A percentile compares a stretch with the other conserved stretches of the same genome.
These are phyloP conservation scores for Danionella dracula DNA, from an alignment of 2,797 vertebrate genomes.

Conservation along the genomic window DNA sequence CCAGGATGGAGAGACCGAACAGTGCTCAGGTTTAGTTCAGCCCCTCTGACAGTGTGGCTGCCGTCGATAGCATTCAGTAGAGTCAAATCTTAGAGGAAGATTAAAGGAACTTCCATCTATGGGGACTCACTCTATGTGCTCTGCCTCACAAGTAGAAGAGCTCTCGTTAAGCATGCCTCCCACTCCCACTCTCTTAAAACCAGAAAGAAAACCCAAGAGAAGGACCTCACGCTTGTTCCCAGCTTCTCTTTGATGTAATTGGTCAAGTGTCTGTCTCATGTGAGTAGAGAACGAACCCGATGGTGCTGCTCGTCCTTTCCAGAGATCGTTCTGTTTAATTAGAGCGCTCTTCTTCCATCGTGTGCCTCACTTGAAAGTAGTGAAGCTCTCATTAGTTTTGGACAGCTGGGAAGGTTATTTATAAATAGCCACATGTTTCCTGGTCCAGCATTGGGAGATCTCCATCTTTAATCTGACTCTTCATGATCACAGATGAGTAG, in stretches of 20 bases:
- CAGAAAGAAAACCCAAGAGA: conserved; percentile 40
- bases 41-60: conserved; percentile 42
- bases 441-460: background rate
- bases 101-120: conserved; percentile 61
- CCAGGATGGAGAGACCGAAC: conserved; percentile 45
- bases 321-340: conserved; percentile 42
- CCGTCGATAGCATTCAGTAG: conserved; percentile 58
- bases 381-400: background rate
- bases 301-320: conserved; percentile 45
- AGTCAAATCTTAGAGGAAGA: conserved; percentile 62
- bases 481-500: conserved; percentile 42
- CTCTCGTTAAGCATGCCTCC: conserved; percentile 31
- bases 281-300: background rate
- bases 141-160: conserved; percentile 57
- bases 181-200: background rate
- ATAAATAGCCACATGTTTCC: background rate
- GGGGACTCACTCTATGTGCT: conserved; percentile 54
- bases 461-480: background rate
- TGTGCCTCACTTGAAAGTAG: background rate
- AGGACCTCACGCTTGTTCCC: conserved; percentile 55
- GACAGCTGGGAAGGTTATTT: background rate
- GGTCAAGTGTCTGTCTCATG: background rate
- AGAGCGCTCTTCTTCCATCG: background rate
- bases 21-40: conserved; percentile 69
- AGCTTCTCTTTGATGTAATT: conserved; percentile 15